Percentiles rank a stretch among this genome's conserved stretches.
Conservation (phyloP, 2,113 vertebrate genomes). For the Stercorarius parasiticus region DNA sequence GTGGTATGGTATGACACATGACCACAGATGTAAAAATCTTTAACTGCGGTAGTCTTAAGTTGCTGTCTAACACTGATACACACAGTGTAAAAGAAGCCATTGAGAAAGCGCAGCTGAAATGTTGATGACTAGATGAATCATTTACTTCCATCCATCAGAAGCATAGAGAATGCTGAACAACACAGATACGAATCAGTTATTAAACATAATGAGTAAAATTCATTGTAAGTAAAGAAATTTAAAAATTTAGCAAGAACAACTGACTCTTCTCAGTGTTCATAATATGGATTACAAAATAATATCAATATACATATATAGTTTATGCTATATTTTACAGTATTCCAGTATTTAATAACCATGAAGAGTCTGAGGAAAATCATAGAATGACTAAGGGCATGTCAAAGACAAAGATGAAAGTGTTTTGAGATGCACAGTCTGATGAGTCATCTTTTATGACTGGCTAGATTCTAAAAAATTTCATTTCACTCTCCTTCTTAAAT, state of each 20-base stretch:
- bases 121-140: conserved; percentile 50
- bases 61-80: not conserved
- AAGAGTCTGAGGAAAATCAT: not conserved
- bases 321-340: not conserved
- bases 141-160: conserved; percentile 57
- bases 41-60: not conserved
- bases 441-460: not conserved
- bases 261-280: not conserved
- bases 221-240: not conserved
- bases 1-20: not conserved
- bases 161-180: conserved; percentile 47
- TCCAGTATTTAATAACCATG: not conserved
- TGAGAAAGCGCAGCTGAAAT: conserved; percentile 4
- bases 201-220: not conserved
- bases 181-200: conserved; percentile 19
- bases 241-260: not conserved
- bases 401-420: not conserved
- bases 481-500: not conserved
- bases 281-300: not conserved
- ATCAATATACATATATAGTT: not conserved
- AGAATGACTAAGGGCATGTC: not conserved
- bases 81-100: not conserved
- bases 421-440: not conserved
- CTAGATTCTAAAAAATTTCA: not conserved
- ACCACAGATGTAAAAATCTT: not conserved